Base-by-base conservation (phyloP, 2,888 invertebrate species). In the Drosophila tanythrix region DNA sequence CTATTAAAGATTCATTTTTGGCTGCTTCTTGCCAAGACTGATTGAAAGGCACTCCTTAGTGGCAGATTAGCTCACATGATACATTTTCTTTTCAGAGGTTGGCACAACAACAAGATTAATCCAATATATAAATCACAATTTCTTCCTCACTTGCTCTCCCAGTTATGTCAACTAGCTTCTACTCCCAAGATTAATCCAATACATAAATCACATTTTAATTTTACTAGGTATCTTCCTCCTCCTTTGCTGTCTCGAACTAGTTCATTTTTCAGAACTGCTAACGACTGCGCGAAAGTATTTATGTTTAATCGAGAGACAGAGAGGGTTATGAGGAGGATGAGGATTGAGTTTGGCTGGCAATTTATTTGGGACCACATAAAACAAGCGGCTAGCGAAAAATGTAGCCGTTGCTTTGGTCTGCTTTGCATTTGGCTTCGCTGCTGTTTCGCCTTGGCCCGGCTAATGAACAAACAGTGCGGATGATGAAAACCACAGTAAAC, bases 291-390 rank as follows among this genome's bases (percentile, higher is more conserved):
- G 57, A 60, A 48, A 71, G 50, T 80, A 67, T 76, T 76, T 79
- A 70, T 80, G 70, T 60, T 74, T 66, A 68, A 68, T 69, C 38
- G 74, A 46, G 51, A 46, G 40, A 56, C 38, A 58, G 8, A 27
- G 36, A 4, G 52, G 27, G 7, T 36, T 55, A 13, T 38, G 38
- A 13, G 40, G 56, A n/a, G n/a, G 8, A 10, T 33, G 15, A 15
- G 46, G 25, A 7, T 2, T 43, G 61, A 36, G 74, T 46, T 46
- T 36, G 75, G 59, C 53, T 83, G 77, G 85, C 89, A 87, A 87
- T 89, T 89, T 87, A 87, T 87, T 89, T 89, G 83, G 78, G 76
- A 85, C 89, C 89, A 77, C 87, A 87, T 87, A 87, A 89, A 87
- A 89, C 82, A 83, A 83, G 78, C 78, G 76, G 72, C 76, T 75